Conservation (phyloP, 2,888 invertebrate genomes). For the Polydrusus cervinus region DNA sequence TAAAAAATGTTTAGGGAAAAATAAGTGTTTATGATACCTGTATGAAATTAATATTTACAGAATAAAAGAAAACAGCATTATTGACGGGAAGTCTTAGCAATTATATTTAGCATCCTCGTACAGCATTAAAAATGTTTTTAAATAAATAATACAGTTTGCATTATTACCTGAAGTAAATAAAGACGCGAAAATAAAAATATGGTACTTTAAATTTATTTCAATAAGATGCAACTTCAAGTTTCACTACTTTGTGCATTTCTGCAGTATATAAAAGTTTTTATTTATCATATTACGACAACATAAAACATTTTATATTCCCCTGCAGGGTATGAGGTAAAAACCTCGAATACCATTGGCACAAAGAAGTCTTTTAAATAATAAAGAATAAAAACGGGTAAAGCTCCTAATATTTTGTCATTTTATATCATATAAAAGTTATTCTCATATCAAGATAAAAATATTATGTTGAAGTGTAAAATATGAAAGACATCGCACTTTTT, state of each 20-base stretch:
- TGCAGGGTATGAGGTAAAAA: conserved; percentile 16
- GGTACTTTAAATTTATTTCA: conserved; percentile 17
- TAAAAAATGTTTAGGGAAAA: no score
- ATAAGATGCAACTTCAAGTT: background rate
- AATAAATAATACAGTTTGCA: no score
- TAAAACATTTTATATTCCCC: conserved; percentile 17
- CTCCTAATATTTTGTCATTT: background rate
- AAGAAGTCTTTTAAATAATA: conserved; percentile 18
- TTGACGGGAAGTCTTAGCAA: no score
- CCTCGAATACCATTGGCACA: conserved; percentile 5
- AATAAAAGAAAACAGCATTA: no score
- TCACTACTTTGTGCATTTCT: background rate
- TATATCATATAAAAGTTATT: conserved; percentile 18
- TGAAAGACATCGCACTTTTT: background rate
- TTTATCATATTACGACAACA: conserved; percentile 20
- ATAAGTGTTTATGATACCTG: no score
- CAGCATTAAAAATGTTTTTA: no score
- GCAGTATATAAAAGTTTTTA: conserved; percentile 6
- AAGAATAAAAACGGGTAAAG: conserved; percentile 6
- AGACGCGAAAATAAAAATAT: background rate
- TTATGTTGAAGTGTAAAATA: conserved; percentile 1
- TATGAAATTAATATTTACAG: no score
- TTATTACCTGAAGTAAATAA: no score
- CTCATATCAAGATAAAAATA: background rate
- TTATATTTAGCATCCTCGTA: no score